Percentiles rank a stretch among this genome's conserved stretches.
phyloP scores from a whole-genome alignment of 2,888 invertebrate species.

The Mellilla xanthometata region DNA sequence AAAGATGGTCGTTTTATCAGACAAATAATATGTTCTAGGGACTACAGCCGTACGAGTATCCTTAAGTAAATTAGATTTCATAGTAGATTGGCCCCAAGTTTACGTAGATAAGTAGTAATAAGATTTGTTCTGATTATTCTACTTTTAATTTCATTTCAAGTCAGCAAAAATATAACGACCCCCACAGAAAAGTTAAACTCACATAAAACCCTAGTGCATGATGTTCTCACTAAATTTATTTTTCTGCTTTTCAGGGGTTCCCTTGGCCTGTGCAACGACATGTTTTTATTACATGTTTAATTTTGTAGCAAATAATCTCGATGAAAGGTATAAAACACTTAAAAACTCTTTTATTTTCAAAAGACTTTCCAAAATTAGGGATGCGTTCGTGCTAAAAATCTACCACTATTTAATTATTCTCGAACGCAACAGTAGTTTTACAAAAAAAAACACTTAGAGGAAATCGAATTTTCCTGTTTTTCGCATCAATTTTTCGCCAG shows the following conservation, averaged over 20 bases:
- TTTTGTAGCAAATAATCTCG: constrained; percentile 24
- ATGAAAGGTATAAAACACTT: constrained; percentile 21
- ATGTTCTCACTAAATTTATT: constrained; percentile 17
- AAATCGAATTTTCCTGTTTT: constrained; percentile 43
- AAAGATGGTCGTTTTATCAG: no score
- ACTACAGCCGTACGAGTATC: no score
- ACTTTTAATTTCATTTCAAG: no score
- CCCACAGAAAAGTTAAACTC: no score
- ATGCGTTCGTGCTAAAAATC: constrained; percentile 46
- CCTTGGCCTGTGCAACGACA: background rate
- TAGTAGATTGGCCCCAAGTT: no score
- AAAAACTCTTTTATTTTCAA: constrained; percentile 35
- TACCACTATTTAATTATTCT: constrained; percentile 28
- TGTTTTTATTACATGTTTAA: constrained; percentile 14
- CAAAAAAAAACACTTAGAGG: constrained; percentile 34
- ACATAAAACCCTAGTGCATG: no score
- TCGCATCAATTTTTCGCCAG: constrained; percentile 25
- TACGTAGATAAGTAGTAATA: no score
- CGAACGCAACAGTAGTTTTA: constrained; percentile 59
- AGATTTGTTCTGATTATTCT: no score
- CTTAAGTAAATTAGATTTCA: no score
- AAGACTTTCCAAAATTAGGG: constrained; percentile 20
- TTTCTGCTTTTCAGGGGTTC: constrained; percentile 18
- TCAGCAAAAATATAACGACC: no score
- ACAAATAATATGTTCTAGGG: no score